phyloP scores from a whole-genome alignment of 2,888 invertebrate species.

The Diplolepis rosae region DNA sequence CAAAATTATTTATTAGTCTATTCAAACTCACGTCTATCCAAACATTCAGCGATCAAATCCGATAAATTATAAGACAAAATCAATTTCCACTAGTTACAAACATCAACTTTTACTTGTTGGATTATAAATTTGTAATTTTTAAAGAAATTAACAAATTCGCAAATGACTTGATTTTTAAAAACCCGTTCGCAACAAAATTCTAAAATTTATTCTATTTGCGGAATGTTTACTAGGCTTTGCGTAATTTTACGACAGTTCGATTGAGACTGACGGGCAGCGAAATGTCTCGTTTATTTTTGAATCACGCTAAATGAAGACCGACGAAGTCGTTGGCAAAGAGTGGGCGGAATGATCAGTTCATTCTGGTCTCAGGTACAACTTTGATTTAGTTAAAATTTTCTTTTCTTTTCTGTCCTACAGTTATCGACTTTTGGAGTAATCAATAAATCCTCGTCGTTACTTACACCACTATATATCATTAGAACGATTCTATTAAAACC shows the following conservation, averaged over 20 bases:
- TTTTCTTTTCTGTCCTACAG: not conserved
- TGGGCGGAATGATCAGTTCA: not conserved
- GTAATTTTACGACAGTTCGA: not conserved
- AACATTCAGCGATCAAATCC: not conserved
- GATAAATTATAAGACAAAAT: not conserved
- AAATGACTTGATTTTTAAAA: too few relatives aligned
- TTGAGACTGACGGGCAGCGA: constrained; percentile 18
- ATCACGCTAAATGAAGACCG: not conserved
- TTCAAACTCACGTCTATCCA: not conserved
- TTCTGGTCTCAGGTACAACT: not conserved
- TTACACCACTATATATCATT: not conserved
- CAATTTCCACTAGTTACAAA: too few relatives aligned
- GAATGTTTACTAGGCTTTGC: not conserved
- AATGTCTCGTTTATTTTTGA: constrained; percentile 22
- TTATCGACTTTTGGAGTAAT: not conserved
- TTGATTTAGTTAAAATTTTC: constrained; percentile 9
- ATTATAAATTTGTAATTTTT: not conserved
- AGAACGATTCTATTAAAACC: not conserved
- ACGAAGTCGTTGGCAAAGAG: not conserved
- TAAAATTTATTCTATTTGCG: not conserved
- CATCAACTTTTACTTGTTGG: too few relatives aligned
- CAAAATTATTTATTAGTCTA: not conserved
- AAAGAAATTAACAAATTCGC: too few relatives aligned
- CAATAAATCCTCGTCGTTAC: not conserved
- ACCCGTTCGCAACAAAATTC: not conserved